A percentile compares a stretch with the other conserved stretches of the same genome.
These are phyloP conservation scores for Drosophila mimetica DNA, from an alignment of 2,888 invertebrate species.

Conservation along the genomic window DNA sequence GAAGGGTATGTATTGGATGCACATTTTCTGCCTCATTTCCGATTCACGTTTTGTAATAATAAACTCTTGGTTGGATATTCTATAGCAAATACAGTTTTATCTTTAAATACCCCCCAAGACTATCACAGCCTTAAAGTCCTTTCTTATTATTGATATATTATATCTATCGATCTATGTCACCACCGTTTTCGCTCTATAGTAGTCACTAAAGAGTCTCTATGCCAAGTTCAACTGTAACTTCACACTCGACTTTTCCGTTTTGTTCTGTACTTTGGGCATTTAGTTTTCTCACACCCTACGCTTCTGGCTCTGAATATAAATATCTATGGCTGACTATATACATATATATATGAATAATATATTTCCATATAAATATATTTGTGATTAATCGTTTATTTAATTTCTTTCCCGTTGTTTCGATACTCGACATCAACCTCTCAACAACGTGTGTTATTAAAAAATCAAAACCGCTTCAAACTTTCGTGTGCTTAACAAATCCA, in stretches of 20 bases:
- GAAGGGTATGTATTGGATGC: constrained; percentile 88
- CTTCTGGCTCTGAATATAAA: constrained; percentile 42
- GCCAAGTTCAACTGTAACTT: constrained; percentile 33
- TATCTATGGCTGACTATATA: constrained; percentile 25
- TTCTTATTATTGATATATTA: constrained; percentile 20
- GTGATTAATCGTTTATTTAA: constrained; percentile 76
- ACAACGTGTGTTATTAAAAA: constrained; percentile 52
- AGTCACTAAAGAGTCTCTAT: constrained; percentile 30
- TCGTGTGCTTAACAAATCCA: constrained; percentile 53
- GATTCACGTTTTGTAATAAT: constrained; percentile 43
- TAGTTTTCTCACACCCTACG: constrained; percentile 35
- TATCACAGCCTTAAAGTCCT: constrained; percentile 58
- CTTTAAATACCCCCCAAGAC: constrained; percentile 35
- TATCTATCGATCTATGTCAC: constrained; percentile 48
- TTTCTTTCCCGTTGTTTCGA: constrained; percentile 75
- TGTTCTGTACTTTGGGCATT: constrained; percentile 44
- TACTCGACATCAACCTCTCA: constrained; percentile 70
- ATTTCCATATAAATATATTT: constrained; percentile 64
- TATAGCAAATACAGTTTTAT: constrained; percentile 41
- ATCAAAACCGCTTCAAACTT: constrained; percentile 58
- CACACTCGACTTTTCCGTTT: constrained; percentile 26
- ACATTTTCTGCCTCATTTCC: not conserved
- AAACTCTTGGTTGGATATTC: constrained; percentile 56
- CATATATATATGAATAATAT: constrained; percentile 37
- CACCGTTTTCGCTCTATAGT: constrained; percentile 26